Base-by-base conservation (phyloP, 2,113 vertebrate species). In the Cyprinodon tularosa region DNA sequence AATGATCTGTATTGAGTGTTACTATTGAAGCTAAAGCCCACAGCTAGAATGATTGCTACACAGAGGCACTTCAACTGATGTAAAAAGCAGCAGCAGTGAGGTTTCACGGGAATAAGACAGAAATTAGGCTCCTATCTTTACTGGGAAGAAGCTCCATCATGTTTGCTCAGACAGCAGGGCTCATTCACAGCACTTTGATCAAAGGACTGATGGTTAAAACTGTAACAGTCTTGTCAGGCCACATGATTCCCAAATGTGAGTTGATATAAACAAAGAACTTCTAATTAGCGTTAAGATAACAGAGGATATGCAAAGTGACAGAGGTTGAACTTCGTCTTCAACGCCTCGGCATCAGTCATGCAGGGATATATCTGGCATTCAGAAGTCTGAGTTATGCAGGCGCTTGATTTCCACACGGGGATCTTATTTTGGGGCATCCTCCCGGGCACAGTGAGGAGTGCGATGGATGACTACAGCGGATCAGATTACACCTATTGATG, bases 101-200 rank as follows among this genome's bases (percentile, higher is more conserved):
- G 50, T 71, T 76, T 86, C 72, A 71, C 64, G 44, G 72, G 83
- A 86, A 82, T 68, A 86, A 86, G 80, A 72, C 72, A 80, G 74
- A 83, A 88, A 89, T 87, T 70, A 83, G 81, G 59, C 72, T 82
- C 44, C 63, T 66, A 50, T 84, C 68, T 74, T 64, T 38, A 40
- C 62, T 47, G 69, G 17, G 68, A 86, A 80, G 60, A 65, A 81
- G 72, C 12, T 40, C 11, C 8, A 76, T 71, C 47, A 10, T 68
- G 80, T 77, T 81, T 72, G 57, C 66, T 77, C 57, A 76, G 85
- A 91, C 81, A 84, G 84, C 76, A 91, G 62, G 78, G 71, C 63
- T 88, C 76, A 4, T 71, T 80, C 64, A 81, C 63, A 88, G 86
- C 83, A 71, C 86, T 90, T 87, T 90, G 86, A 92, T 90, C 90